Evolutionary conservation across 2,888 invertebrate genomes (phyloP).

Genomic region (Ganaspis brasiliensis): DNA sequence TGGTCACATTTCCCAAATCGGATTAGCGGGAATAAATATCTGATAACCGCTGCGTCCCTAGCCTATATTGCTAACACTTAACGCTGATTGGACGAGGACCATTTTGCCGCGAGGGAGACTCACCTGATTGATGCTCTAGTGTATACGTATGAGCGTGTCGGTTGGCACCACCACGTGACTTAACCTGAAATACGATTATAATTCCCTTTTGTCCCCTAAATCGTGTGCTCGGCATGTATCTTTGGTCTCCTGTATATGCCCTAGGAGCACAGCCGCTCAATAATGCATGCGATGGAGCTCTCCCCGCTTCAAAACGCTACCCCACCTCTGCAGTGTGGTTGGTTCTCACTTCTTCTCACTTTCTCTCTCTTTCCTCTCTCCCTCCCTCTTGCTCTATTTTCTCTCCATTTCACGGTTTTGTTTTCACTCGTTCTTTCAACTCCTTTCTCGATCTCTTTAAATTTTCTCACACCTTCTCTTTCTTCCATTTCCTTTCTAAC

Average conservation of each 20-base stretch:
- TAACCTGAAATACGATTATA: constrained; percentile 71
- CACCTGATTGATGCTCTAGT: constrained; percentile 31
- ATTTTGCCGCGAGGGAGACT: constrained; percentile 19
- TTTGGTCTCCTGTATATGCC: constrained; percentile 40
- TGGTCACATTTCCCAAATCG: neutral
- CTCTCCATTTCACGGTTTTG: neutral
- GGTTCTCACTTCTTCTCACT: constrained; percentile 39
- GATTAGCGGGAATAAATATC: constrained; percentile 22
- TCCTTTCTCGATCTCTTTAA: too few relatives aligned
- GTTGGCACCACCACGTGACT: constrained; percentile 50
- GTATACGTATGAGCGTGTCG: constrained; percentile 24
- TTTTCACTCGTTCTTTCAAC: neutral
- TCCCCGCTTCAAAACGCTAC: constrained; percentile 59
- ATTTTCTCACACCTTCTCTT: too few relatives aligned
- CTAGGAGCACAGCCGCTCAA: constrained; percentile 60
- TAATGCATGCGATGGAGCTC: constrained; percentile 66
- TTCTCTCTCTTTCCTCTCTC: constrained; percentile 34
- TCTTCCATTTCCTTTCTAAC: too few relatives aligned
- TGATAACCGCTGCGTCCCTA: constrained; percentile 4
- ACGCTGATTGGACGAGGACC: constrained; percentile 32
- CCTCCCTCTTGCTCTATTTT: neutral
- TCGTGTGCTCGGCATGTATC: constrained; percentile 55
- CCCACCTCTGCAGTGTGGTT: constrained; percentile 46
- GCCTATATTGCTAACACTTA: constrained; percentile 30
- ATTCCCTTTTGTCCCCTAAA: constrained; percentile 68